phyloP scores from a whole-genome alignment of 2,888 invertebrate genomes.

The Operophtera brumata region DNA sequence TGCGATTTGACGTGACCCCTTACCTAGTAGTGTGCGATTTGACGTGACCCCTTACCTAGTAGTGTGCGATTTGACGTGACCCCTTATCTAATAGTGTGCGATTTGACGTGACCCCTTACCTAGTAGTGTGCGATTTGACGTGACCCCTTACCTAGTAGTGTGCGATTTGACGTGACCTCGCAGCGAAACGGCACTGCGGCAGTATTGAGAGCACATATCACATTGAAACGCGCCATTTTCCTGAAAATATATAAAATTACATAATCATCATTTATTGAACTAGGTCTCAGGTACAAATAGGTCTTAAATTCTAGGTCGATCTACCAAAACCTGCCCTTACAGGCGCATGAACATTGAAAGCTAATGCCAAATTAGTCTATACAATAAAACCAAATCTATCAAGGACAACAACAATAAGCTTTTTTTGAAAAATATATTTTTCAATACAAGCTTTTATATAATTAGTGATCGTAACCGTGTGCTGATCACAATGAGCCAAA shows the following conservation, averaged over 20 bases:
- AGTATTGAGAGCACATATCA: conserved; percentile 63
- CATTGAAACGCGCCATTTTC: conserved; percentile 57
- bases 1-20: neutral
- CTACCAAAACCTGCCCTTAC: no score
- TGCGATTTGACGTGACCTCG: conserved; percentile 74
- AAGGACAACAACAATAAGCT: no score
- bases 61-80: neutral
- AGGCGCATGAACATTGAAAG: no score
- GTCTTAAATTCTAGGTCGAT: no score
- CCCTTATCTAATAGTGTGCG: neutral
- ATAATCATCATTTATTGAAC: no score
- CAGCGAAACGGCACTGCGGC: conserved; percentile 62
- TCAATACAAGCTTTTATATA: no score
- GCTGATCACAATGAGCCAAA: no score
- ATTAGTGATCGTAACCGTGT: no score
- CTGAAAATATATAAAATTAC: conserved; percentile 40
- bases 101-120: neutral
- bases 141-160: conserved; percentile 58
- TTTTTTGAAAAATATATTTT: no score
- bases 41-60: neutral
- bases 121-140: neutral
- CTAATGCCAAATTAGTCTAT: no score
- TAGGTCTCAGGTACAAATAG: no score
- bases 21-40: neutral
- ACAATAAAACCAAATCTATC: no score